Evolutionary conservation across 2,113 vertebrate genomes (phyloP).

Genomic region (Oenanthe oenanthe): DNA sequence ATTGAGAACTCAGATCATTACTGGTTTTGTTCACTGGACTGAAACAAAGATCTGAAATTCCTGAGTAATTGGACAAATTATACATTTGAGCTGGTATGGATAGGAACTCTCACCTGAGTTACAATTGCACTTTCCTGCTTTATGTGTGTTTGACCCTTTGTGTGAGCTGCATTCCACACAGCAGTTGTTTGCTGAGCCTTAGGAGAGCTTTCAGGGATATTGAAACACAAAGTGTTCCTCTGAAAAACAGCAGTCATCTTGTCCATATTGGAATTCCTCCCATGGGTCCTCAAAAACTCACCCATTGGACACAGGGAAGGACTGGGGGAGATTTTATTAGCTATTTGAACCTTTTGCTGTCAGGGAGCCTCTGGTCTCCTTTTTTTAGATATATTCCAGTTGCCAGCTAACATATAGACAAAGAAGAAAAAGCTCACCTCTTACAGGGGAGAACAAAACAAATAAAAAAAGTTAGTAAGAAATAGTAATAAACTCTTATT

Average conservation of each 20-base stretch:
- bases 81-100: neutral
- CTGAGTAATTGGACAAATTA: neutral
- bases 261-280: neutral
- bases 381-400: neutral
- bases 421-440: neutral
- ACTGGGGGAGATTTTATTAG: neutral
- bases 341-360: neutral
- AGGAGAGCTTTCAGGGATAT: neutral
- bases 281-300: neutral
- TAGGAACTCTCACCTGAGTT: neutral
- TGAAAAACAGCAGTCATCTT: neutral
- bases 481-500: neutral
- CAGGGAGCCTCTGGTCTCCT: neutral
- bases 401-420: fast-evolving
- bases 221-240: neutral
- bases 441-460: neutral
- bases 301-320: neutral
- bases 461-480: neutral
- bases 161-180: neutral
- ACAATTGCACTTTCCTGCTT: neutral
- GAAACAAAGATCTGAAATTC: neutral
- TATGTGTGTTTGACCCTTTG: neutral
- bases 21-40: neutral
- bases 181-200: neutral
- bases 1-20: neutral